Conservation (phyloP, 1,140 invertebrate genomes). For the Brachionus rubens region DNA sequence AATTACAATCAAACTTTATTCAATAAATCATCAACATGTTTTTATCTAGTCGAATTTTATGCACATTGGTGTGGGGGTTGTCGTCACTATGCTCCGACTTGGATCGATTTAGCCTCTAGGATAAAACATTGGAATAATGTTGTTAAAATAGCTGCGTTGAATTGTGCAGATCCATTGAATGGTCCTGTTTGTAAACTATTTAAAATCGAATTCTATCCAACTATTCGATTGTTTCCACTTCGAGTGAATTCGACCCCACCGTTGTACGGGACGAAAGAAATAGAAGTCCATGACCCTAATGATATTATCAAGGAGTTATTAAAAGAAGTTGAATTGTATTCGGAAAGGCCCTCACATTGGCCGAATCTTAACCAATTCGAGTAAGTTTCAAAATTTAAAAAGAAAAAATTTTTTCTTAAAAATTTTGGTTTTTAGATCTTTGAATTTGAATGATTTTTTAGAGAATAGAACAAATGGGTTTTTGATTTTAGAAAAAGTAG, state of each 20-base stretch:
- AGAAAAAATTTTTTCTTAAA: background rate
- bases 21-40: constrained; percentile 47
- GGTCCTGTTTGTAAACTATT: constrained; percentile 49
- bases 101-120: background rate
- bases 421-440: background rate
- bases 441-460: background rate
- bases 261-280: background rate
- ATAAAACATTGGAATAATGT: constrained; percentile 29
- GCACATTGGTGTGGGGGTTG: constrained; percentile 60
- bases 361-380: background rate
- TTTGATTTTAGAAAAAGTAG: constrained; percentile 26
- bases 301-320: background rate
- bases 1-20: background rate
- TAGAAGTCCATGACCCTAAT: background rate
- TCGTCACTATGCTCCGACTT: constrained; percentile 52
- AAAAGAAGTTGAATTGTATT: background rate
- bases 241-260: background rate
- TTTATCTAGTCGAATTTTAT: constrained; percentile 59
- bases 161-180: constrained; percentile 47
- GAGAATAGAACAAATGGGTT: background rate
- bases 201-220: constrained; percentile 50
- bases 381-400: background rate
- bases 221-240: constrained; percentile 31
- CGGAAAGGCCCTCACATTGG: background rate
- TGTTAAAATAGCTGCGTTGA: constrained; percentile 49